Base-by-base conservation (phyloP, 1,140 invertebrate species). In the Zaprionus gabonicus region DNA sequence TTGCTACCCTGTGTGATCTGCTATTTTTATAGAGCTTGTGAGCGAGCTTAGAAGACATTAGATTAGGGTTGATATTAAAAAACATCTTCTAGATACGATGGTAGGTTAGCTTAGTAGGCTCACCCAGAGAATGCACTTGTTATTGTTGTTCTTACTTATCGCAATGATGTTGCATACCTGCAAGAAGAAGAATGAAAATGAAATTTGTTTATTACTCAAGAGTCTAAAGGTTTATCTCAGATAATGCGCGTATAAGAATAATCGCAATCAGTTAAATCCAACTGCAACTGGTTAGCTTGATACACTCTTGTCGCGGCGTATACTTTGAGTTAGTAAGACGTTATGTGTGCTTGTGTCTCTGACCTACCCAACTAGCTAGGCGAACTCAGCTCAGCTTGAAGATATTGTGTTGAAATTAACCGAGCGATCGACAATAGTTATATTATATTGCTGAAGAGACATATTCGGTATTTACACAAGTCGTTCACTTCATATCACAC, bases 21-120 rank as follows among this genome's bases (percentile, higher is more conserved):
- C 15, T 68, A 17, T 57, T 67, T 72, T 53, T 23, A 57, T 64
- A 71, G 15, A 46, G 31, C 23, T 38, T 64, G 38, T 23, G 25
- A n/a, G 13, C 28, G 49, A 71, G 60, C 68, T 62, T 62, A 38
- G n/a, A 31, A 73, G 56, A 36, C 56, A 68, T 68, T 55, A 63
- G 56, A 56, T 41, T 57, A 57, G 55, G 38, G 20, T 10, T 36
- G n/a, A 53, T 31, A 51, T 58, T 60, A 34, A 36, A 36, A 27
- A 1, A 38, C 15, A 69, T 59, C 60, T 46, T 28, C 10, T 38
- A 25, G 28, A 38, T 51, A 31, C 13, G 17, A 31, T 17, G 31
- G 31, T 27, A 34, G 23, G 20, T 7, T 12, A 68, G 66, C 23
- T 23, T 2, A 36, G 23, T 69, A 34, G 9, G 31, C n/a, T 17